Percentiles rank a stretch among this genome's conserved stretches.
These are phyloP conservation scores for Limnodromus scolopaceus DNA, from an alignment of 2,797 vertebrate genomes.

Conservation along the genomic window DNA sequence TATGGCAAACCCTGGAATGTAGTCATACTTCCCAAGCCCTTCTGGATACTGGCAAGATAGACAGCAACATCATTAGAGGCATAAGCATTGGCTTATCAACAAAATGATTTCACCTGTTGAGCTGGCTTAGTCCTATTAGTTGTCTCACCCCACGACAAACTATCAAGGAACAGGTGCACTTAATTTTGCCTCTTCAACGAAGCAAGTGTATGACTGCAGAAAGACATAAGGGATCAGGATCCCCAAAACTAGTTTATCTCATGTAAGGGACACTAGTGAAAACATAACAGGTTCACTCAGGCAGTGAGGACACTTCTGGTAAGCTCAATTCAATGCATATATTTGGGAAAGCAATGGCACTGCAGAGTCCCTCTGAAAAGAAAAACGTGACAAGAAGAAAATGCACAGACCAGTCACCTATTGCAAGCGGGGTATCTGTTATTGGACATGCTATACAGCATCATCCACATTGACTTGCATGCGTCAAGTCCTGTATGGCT, in stretches of 20 bases:
- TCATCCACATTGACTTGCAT: neutral
- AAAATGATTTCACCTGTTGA: neutral
- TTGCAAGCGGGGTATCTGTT: neutral
- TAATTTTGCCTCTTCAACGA: neutral
- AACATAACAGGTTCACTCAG: neutral
- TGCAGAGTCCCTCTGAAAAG: neutral
- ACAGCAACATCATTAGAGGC: accelerated
- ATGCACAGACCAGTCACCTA: neutral
- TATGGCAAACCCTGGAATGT: conserved; percentile 84
- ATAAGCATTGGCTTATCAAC: neutral
- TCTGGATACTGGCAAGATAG: conserved; percentile 79
- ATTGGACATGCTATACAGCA: neutral
- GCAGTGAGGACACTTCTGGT: neutral
- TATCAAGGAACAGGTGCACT: neutral
- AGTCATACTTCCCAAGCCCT: conserved; percentile 81
- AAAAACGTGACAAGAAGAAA: neutral
- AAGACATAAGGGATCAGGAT: neutral
- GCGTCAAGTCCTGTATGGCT: neutral
- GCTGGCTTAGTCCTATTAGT: neutral
- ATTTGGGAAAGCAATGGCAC: neutral
- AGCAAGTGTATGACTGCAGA: neutral
- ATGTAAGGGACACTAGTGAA: neutral
- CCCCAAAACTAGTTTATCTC: neutral
- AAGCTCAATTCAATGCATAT: neutral
- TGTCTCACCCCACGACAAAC: neutral